Base-by-base conservation (phyloP, 2,888 invertebrate genomes). In the Tipula lateralis region DNA sequence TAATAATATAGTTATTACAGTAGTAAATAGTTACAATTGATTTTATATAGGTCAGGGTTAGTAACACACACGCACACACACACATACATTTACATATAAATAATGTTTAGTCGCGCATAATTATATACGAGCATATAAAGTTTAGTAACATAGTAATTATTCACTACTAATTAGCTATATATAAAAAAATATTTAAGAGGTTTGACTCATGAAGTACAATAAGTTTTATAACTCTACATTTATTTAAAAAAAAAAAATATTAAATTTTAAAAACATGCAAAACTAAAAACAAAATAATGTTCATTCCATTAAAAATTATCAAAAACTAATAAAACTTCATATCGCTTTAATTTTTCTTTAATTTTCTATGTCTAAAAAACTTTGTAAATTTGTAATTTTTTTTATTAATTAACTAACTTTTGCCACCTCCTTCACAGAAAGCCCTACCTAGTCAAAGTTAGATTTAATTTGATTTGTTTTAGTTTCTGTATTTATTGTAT, bases 341-440 rank as follows among this genome's bases (percentile, higher is more conserved):
- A 66, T 66, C 66, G 66, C 24, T 66, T 66, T 84, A 19, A 9
- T 84, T 84, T 84, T 84, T 29, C 16, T 84, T 30, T 36, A 32
- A 16, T 34, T 34, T 34, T 16, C 5, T 24, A 24, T 83, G 13
- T 29, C 44, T 84, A 30, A 44, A 44, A 39, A 44, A 44, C 44
- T 44, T 44, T 44, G n/a, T n/a, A 44, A 29, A 44, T 84, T 84
- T 32, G 29, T 84, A n/a, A n/a, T 44, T 50, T 32, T 83, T 84
- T 84, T 50, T 16, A 44, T 84, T 30, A 2, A 84, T 86, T 88
- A 86, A 90, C 90, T 90, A 90, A 90, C 90, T 90, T 90, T 90
- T 88, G 90, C 88, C 86, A 88, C 87, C 86, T 89, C 89, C 87
- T 89, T 89, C 89, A 90, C 90, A 88, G 90, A 89, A 87, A 90